A percentile compares a stretch with the other conserved stretches of the same genome.
These are phyloP conservation scores for Diadophis punctatus DNA, from an alignment of 2,113 vertebrate species.

Conservation along the genomic window DNA sequence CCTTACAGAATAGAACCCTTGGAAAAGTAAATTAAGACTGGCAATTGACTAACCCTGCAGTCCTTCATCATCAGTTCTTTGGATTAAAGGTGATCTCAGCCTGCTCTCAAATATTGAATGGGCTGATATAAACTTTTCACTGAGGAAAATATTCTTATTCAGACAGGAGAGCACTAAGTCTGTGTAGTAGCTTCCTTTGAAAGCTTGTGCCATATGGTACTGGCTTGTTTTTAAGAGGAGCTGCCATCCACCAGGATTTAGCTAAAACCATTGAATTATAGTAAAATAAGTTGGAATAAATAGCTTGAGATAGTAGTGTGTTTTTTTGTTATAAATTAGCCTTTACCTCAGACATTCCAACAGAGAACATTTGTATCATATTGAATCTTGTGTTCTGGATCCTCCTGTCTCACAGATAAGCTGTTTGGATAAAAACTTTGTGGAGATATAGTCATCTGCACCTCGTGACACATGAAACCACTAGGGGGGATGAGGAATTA, in stretches of 20 bases:
- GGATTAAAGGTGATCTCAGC: not conserved
- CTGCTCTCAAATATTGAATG: not conserved
- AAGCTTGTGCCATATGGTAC: accelerated
- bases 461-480: conserved; percentile 11
- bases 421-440: conserved; percentile 6
- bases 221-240: not conserved
- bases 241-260: not conserved
- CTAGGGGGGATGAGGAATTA: not conserved
- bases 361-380: not conserved
- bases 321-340: not conserved
- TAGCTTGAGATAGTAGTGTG: conserved; percentile 1
- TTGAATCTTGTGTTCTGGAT: not conserved
- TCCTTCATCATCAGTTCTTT: not conserved
- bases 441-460: not conserved
- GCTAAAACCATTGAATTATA: not conserved
- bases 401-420: not conserved
- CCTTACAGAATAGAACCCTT: not conserved
- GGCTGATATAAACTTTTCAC: not conserved
- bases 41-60: not conserved
- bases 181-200: not conserved
- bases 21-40: not conserved
- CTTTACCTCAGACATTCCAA: conserved; percentile 5
- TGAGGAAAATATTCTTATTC: not conserved
- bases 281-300: not conserved
- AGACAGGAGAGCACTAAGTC: not conserved